Base-by-base conservation (phyloP, 2,113 vertebrate species). In the Sciurus niger region DNA sequence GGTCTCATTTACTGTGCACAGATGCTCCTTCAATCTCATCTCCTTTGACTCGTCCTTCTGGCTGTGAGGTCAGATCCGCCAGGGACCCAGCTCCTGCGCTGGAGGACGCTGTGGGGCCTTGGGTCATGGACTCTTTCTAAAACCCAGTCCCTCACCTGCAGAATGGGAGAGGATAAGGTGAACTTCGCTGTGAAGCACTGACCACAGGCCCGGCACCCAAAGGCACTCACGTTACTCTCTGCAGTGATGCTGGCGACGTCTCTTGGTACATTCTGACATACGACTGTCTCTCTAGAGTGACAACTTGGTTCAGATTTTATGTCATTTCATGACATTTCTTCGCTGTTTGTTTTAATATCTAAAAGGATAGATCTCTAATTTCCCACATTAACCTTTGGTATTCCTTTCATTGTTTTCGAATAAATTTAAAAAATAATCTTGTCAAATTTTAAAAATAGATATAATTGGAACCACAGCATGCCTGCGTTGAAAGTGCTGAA, bases 341-440 rank as follows among this genome's bases (percentile, higher is more conserved):
- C 74, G 83, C 24, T 40, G 9, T 77, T 83, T 32, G 77, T 77
- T 67, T 93, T 53, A 80, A 73, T 60, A 60, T 78, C 60, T 93
- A 40, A 37, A 32, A 72, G 16, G 16, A 92, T 8, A 85, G 72
- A 46, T 37, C 24, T 74, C 79, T 79, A 79, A 77, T 53, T 87
- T 67, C 93, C 51, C 14, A 53, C 46, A 82, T 60, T 83, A 84
- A 82, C 65, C 13, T 78, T 77, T 85, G 55, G 63, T 53, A 89
- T 76, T 46, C 60, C n/a, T 55, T 84, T 70, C 14, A 70, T 40
- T 94, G 32, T 78, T 88, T 94, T 70, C 28, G 77, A 79, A 86
- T 51, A 77, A 70, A 88, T 46, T 96, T 84, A 3, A 73, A 93
- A 93, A 90, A 76, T 34, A 67, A 84, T 93, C 58, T 74, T 87